These are phyloP conservation scores for Prochilodus magdalenae DNA, from an alignment of 2,113 vertebrate species.

Conservation along the genomic window DNA sequence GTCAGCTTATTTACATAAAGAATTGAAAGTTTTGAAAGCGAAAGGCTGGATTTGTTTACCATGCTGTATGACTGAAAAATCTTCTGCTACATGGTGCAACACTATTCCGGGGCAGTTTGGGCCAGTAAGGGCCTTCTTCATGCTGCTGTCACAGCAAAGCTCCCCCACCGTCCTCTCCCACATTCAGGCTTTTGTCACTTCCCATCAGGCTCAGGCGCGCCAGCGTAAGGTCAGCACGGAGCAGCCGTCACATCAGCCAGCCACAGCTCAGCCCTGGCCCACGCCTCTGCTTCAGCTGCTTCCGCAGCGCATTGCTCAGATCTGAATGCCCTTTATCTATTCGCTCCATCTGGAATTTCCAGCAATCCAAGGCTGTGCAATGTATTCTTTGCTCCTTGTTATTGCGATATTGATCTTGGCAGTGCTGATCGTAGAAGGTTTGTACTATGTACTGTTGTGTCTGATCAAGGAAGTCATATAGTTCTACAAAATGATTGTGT, in stretches of 20 bases:
- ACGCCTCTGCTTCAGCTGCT: conserved; percentile 11
- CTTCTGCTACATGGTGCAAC: neutral
- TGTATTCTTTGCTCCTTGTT: neutral
- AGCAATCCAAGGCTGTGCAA: neutral
- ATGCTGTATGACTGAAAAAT: neutral
- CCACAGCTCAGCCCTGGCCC: conserved; percentile 19
- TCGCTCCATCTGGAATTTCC: conserved; percentile 11
- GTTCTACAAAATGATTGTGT: too few species aligned
- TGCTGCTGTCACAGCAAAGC: neutral
- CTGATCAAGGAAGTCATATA: too few species aligned
- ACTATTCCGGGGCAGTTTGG: neutral
- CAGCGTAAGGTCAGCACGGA: conserved; percentile 36
- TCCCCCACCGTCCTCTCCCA: conserved; percentile 18
- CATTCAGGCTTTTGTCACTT: conserved; percentile 38
- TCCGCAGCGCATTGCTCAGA: neutral
- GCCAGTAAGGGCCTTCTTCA: conserved; percentile 17
- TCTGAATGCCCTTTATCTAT: conserved; percentile 16
- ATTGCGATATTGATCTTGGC: neutral
- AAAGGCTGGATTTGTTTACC: neutral
- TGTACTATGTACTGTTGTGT: too few species aligned
- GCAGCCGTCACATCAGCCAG: conserved; percentile 27
- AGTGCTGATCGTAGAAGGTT: neutral
- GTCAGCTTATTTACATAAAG: too few species aligned
- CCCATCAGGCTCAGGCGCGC: conserved; percentile 44
- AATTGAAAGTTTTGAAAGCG: neutral